Evolutionary conservation across 2,797 vertebrate species (phyloP).

Genomic region (Oreortyx pictus): DNA sequence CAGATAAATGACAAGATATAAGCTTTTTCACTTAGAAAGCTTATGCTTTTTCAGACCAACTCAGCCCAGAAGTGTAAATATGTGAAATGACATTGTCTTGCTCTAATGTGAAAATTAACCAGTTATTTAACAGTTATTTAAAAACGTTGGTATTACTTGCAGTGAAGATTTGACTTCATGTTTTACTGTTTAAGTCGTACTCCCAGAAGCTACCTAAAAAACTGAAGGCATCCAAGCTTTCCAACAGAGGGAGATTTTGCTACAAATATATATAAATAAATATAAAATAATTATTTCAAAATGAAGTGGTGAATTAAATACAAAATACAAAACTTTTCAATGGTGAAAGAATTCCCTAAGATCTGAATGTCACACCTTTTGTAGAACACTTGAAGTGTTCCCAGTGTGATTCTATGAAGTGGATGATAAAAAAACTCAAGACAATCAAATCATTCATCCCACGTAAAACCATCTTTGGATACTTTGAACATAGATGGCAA

Average conservation of each 20-base stretch:
- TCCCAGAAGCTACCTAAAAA: constrained; percentile 68
- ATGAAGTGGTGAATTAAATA: constrained; percentile 31
- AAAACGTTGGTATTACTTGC: constrained; percentile 66
- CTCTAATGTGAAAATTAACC: constrained; percentile 74
- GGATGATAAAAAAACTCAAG: neutral
- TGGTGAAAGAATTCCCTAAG: neutral
- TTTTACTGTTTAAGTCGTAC: constrained; percentile 48
- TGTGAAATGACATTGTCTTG: constrained; percentile 72
- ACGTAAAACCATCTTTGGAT: neutral
- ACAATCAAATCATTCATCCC: neutral
- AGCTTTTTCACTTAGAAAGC: constrained; percentile 55
- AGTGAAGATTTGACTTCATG: constrained; percentile 47
- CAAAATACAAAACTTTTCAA: neutral
- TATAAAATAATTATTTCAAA: constrained; percentile 52
- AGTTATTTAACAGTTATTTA: constrained; percentile 78
- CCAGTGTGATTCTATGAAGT: neutral
- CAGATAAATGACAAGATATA: constrained; percentile 35
- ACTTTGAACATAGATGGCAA: neutral
- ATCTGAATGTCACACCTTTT: neutral
- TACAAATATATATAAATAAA: constrained; percentile 31
- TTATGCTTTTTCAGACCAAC: constrained; percentile 49
- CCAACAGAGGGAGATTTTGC: constrained; percentile 41
- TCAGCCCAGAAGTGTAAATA: constrained; percentile 73
- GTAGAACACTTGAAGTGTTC: neutral
- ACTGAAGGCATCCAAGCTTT: constrained; percentile 71